Conservation (phyloP, 2,888 invertebrate species). For the Xanthia icteritia region DNA sequence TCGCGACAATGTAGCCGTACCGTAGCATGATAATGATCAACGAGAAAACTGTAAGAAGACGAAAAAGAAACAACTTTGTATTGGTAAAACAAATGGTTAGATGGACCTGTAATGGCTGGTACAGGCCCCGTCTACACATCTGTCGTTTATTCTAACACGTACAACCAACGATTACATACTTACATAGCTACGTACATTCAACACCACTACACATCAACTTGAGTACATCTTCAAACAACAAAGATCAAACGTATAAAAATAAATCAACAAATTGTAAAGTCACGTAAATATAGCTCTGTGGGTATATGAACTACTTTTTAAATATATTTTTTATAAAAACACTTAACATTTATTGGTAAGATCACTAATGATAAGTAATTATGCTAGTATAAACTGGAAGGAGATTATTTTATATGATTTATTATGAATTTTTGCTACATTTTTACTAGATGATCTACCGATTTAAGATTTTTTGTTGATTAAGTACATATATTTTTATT, state of each 20-base stretch:
- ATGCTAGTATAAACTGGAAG: conserved; percentile 34
- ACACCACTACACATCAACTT: conserved; percentile 64
- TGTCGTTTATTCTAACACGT: conserved; percentile 76
- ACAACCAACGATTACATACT: conserved; percentile 65
- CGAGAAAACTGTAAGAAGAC: no score
- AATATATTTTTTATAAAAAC: conserved; percentile 84
- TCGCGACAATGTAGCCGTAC: not conserved
- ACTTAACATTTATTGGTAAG: conserved; percentile 75
- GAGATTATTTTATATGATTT: conserved; percentile 29
- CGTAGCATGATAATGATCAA: not conserved
- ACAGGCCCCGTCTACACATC: conserved; percentile 82
- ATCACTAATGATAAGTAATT: not conserved
- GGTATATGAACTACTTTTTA: conserved; percentile 86
- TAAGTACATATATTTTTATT: not conserved
- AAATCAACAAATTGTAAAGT: conserved; percentile 59
- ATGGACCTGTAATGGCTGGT: conserved; percentile 87
- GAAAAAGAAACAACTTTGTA: conserved; percentile 65
- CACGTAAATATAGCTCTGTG: conserved; percentile 73
- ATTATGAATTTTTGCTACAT: not conserved
- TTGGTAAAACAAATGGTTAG: conserved; percentile 81
- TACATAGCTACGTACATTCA: conserved; percentile 61
- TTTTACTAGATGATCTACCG: conserved; percentile 32
- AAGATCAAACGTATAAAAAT: conserved; percentile 62
- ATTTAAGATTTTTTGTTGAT: conserved; percentile 13
- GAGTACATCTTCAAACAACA: conserved; percentile 55